Base-by-base conservation (phyloP, 2,888 invertebrate genomes). In the Eretmocerus hayati region DNA sequence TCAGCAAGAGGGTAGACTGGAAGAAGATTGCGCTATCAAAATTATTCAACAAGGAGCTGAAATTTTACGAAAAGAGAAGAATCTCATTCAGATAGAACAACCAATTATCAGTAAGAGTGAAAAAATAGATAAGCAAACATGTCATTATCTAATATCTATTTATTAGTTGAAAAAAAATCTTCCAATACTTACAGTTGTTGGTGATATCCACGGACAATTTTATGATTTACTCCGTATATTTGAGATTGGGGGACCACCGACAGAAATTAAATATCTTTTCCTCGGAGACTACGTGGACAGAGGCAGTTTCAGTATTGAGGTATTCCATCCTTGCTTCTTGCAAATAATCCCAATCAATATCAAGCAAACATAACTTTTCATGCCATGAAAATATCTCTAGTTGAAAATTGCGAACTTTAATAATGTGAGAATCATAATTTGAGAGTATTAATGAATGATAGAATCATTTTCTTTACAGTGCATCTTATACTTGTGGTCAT, bases 301-400 rank as follows among this genome's bases (percentile, higher is more conserved):
- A 83, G 97, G 96, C 75, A 96, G 96, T 81, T 97, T 97, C 84
- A 95, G 95, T 84, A 96, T 97, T 84, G 97, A 97, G 81, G 83
- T 83, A n/a, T n/a, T n/a, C n/a, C n/a, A n/a, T n/a, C n/a, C n/a
- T n/a, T n/a, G n/a, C n/a, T n/a, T n/a, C n/a, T n/a, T n/a, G n/a
- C n/a, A n/a, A n/a, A n/a, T n/a, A n/a, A n/a, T n/a, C n/a, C n/a
- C n/a, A n/a, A n/a, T n/a, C n/a, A n/a, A n/a, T n/a, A n/a, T n/a
- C n/a, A n/a, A n/a, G n/a, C n/a, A n/a, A n/a, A n/a, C n/a, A n/a
- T n/a, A n/a, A n/a, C n/a, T n/a, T n/a, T n/a, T n/a, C n/a, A n/a
- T n/a, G n/a, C n/a, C n/a, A n/a, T n/a, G n/a, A n/a, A n/a, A n/a
- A n/a, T n/a, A n/a, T n/a, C n/a, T n/a, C n/a, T n/a, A n/a, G n/a